A percentile compares a stretch with the other conserved stretches of the same genome.
phyloP scores from a whole-genome alignment of 2,113 vertebrate genomes.

The Psammodynastes pulverulentus region DNA sequence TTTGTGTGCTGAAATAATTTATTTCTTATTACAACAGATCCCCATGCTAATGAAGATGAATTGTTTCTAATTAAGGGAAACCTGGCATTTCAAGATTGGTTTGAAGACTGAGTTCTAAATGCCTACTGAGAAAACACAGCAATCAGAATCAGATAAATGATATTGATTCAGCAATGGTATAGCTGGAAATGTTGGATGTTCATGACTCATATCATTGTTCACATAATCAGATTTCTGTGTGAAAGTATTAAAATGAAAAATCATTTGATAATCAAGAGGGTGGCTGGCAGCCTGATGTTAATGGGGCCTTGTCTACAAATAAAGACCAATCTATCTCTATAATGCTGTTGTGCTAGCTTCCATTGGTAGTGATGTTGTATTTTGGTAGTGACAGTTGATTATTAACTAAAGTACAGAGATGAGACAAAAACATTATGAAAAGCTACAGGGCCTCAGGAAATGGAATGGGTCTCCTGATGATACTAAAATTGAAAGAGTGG shows the following conservation, averaged over 20 bases:
- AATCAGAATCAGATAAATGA: conserved; percentile 61
- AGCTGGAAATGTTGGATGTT: conserved; percentile 43
- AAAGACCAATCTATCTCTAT: not conserved
- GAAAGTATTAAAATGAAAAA: conserved; percentile 37
- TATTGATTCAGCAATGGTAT: conserved; percentile 50
- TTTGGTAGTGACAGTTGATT: not conserved
- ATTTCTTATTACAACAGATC: conserved; percentile 61
- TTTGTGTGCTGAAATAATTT: conserved; percentile 56
- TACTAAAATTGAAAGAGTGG: not conserved
- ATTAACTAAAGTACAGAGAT: not conserved
- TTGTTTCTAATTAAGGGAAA: conserved; percentile 69
- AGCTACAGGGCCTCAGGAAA: not conserved
- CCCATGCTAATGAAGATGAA: conserved; percentile 69
- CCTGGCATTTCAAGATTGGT: conserved; percentile 56
- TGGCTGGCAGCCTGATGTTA: conserved; percentile 3
- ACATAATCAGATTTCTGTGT: conserved; percentile 17
- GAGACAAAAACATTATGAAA: not conserved
- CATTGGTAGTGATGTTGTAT: not conserved
- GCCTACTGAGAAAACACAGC: conserved; percentile 47
- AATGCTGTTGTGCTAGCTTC: not conserved
- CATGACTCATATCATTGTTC: conserved; percentile 24
- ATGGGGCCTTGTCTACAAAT: not conserved
- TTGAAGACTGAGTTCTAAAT: conserved; percentile 55
- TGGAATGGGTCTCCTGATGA: not conserved
- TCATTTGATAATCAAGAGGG: not conserved